Conservation (phyloP, 2,888 invertebrate genomes). For the Ophioninae sp. region DNA sequence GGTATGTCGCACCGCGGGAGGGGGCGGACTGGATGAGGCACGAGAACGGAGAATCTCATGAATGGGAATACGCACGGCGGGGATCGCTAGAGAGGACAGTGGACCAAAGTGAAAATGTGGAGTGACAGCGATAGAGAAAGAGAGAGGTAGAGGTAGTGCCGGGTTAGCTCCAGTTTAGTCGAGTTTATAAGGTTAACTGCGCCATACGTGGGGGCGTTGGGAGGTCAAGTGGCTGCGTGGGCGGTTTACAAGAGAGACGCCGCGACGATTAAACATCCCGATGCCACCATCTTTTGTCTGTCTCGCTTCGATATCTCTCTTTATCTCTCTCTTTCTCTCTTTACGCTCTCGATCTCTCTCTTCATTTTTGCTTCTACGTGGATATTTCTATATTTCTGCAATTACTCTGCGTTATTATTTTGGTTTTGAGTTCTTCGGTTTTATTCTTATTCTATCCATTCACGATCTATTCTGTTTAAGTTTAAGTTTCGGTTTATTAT, state of each 20-base stretch:
- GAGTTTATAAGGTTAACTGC: slow-evolving; percentile 81
- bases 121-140: slow-evolving; percentile 54
- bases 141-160: slow-evolving; percentile 63
- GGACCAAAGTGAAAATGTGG: slow-evolving; percentile 28
- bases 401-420: no score
- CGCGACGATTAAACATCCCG: slow-evolving; percentile 74
- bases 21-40: slow-evolving; percentile 3
- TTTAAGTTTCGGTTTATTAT: no score
- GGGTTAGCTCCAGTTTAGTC: slow-evolving; percentile 77
- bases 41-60: slow-evolving; percentile 38
- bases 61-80: slow-evolving; percentile 48
- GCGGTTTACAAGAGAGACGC: slow-evolving; percentile 75
- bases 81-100: slow-evolving; percentile 49
- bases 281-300: slow-evolving; percentile 26
- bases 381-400: not conserved
- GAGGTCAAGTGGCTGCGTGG: slow-evolving; percentile 80
- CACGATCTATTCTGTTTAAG: no score
- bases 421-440: no score
- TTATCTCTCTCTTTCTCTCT: slow-evolving; percentile 13
- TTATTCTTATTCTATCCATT: no score
- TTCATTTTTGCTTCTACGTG: not conserved
- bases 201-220: slow-evolving; percentile 78
- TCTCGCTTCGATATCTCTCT: slow-evolving; percentile 24
- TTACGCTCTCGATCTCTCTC: not conserved
- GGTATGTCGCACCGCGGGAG: not conserved